Base-by-base conservation (phyloP, 2,113 vertebrate species). In the Galemys pyrenaicus region DNA sequence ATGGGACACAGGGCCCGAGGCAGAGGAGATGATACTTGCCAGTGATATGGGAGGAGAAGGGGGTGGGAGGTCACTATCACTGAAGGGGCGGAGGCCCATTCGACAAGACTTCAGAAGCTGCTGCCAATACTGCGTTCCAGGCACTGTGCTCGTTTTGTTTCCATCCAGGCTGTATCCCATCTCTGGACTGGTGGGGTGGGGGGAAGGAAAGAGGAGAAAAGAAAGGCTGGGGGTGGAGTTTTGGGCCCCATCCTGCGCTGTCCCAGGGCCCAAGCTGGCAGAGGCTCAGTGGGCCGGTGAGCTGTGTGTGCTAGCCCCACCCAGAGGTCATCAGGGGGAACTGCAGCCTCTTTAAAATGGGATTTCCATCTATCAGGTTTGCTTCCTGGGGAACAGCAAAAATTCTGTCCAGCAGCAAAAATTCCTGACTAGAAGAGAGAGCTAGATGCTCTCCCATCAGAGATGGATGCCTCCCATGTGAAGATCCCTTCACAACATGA, bases 231-330 rank as follows among this genome's bases (percentile, higher is more conserved):
- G 37, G 19, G 2, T 56, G 67, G 56, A 22, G 7, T 41, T 64
- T 11, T 16, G 87, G 79, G 56, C 49, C 74, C 60, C 5, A 5
- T 67, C 68, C 87, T 62, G 16, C 68, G 22, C 17, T 51, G 49
- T 24, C 64, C 73, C 5, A 12, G 58, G 0, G n/a, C 56, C 4
- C 0, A 0, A 35, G 65, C 17, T 3, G 7, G 15, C 67, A 30
- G n/a, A 20, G 28, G 37, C 26, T 10, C 5, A 35, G 6, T 1
- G 5, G 13, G 35, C 12, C 2, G 26, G 67, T 4, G 93, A 94
- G 92, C 83, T 95, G 84, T 92, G 96, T 62, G 65, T 2, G 26
- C 80, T 96, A 58, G 32, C 96, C n/a, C 96, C 97, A 93, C 94
- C 94, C 39, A n/a, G 92, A 71, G 96, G 96, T 73, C 35, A 1